Evolutionary conservation across 1,140 invertebrate species (phyloP).

Genomic region (Papilio aristodemus): DNA sequence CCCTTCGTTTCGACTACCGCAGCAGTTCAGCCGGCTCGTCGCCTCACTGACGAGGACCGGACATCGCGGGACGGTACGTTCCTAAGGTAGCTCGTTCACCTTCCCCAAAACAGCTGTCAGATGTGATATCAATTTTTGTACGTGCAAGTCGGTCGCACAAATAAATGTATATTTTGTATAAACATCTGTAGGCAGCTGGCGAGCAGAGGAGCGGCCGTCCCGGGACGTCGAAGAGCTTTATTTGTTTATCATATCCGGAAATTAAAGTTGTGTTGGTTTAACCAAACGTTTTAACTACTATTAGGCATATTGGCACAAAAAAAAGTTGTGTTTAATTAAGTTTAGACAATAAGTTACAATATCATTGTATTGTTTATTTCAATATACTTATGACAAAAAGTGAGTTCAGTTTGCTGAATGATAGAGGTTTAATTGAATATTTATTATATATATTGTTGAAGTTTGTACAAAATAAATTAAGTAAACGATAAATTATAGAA

Average conservation of each 20-base stretch:
- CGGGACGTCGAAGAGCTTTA: constrained; percentile 3
- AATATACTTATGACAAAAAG: constrained; percentile 79
- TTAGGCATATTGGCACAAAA: constrained; percentile 80
- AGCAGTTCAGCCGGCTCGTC: constrained; percentile 37
- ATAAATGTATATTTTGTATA: constrained; percentile 31
- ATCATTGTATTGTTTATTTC: constrained; percentile 77
- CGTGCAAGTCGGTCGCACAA: constrained; percentile 28
- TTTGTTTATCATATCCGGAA: constrained; percentile 40
- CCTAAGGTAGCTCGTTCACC: neutral
- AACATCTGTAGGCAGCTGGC: constrained; percentile 15
- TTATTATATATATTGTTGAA: constrained; percentile 83
- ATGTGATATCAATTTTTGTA: constrained; percentile 5
- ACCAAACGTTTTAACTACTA: constrained; percentile 76
- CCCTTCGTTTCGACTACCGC: constrained; percentile 35
- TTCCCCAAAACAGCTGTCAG: constrained; percentile 17
- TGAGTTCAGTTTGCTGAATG: constrained; percentile 81
- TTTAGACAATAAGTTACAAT: constrained; percentile 80
- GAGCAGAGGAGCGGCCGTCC: constrained; percentile 8
- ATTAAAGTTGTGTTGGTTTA: constrained; percentile 66
- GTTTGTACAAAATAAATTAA: constrained; percentile 83
- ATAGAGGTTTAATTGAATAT: constrained; percentile 82
- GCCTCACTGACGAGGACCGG: constrained; percentile 40
- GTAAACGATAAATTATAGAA: constrained; percentile 82
- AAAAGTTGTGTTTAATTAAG: constrained; percentile 80
- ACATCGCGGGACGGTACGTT: constrained; percentile 40